Conservation (phyloP, 2,888 invertebrate genomes). For the Parnassius glacialis region DNA sequence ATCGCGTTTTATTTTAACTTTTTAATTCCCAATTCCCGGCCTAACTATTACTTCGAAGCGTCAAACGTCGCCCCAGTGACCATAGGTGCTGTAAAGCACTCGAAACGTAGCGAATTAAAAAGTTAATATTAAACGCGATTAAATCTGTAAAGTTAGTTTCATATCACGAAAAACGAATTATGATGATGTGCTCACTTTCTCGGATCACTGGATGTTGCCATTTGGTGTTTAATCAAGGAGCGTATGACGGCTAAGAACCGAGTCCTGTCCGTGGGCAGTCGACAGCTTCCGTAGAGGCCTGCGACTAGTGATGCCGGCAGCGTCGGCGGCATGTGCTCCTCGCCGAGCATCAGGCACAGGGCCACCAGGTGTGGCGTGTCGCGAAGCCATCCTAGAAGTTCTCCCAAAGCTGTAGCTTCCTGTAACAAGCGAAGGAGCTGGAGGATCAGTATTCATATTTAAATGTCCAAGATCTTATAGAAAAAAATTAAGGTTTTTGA, state of each 20-base stretch:
- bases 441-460: background rate
- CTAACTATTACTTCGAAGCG: too few species aligned
- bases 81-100: too few species aligned
- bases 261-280: conserved; percentile 56
- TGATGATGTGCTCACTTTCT: conserved; percentile 60
- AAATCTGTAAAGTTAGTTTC: too few species aligned
- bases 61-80: too few species aligned
- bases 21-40: too few species aligned
- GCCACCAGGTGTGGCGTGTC: conserved; percentile 72
- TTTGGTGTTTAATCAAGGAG: conserved; percentile 67
- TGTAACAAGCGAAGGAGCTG: conserved; percentile 32
- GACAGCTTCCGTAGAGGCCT: conserved; percentile 70
- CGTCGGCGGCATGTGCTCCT: conserved; percentile 63
- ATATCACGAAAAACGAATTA: background rate
- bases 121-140: too few species aligned
- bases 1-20: too few species aligned
- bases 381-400: conserved; percentile 72
- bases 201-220: conserved; percentile 65
- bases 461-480: too few species aligned
- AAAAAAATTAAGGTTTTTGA: too few species aligned
- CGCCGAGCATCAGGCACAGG: conserved; percentile 68
- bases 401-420: conserved; percentile 70
- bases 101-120: too few species aligned
- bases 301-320: conserved; percentile 62
- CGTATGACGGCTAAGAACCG: conserved; percentile 62